phyloP scores from a whole-genome alignment of 2,113 vertebrate species.

The Mellivora capensis region DNA sequence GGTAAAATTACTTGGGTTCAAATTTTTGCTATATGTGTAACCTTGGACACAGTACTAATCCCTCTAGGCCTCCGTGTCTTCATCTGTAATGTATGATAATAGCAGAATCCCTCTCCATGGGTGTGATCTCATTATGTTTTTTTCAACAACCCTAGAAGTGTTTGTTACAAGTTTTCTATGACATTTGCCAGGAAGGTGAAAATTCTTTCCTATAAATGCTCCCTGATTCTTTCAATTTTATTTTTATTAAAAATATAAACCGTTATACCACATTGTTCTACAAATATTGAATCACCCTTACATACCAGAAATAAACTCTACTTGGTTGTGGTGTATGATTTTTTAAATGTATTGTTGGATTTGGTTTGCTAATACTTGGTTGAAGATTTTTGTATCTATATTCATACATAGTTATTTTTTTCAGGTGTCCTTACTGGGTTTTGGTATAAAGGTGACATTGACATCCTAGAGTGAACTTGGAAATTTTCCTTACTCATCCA shows the following conservation, averaged over 20 bases:
- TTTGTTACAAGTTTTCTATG: not conserved
- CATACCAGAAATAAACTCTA: not conserved
- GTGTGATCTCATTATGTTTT: too few relatives aligned
- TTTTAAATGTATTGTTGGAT: not conserved
- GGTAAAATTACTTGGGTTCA: not conserved
- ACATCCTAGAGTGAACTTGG: not conserved
- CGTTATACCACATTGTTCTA: not conserved
- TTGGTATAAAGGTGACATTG: not conserved
- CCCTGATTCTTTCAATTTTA: not conserved
- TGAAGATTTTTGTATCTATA: not conserved
- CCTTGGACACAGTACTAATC: rapidly evolving
- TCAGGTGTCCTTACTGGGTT: not conserved
- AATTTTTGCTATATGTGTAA: not conserved
- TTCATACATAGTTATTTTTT: not conserved
- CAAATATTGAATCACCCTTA: not conserved
- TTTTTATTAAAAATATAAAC: not conserved
- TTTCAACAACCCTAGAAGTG: too few relatives aligned
- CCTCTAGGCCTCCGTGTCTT: not conserved
- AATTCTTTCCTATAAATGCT: not conserved
- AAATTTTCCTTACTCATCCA: not conserved
- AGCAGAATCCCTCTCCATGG: not conserved
- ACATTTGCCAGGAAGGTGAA: not conserved
- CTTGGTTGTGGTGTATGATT: not conserved
- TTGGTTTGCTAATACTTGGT: not conserved
- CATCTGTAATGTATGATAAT: not conserved